Percentiles rank a stretch among this genome's conserved stretches.
Evolutionary conservation across 2,113 vertebrate genomes (phyloP).

Genomic region (Galeopterus variegatus): DNA sequence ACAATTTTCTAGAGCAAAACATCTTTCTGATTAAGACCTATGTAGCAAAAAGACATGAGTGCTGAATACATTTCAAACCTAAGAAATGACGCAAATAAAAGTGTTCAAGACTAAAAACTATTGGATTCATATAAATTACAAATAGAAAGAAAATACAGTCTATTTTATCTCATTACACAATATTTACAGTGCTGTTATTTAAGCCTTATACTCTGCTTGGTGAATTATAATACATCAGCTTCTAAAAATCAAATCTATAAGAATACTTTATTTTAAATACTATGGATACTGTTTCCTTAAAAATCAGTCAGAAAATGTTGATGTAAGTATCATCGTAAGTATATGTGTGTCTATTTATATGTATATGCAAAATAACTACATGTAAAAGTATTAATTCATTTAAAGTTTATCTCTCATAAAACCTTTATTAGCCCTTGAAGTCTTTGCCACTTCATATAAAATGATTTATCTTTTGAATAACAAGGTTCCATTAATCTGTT

Average conservation of each 20-base stretch:
- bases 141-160: constrained; percentile 50
- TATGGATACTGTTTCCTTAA: constrained; percentile 37
- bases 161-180: constrained; percentile 67
- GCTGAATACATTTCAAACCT: constrained; percentile 77
- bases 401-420: constrained; percentile 85
- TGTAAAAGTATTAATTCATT: constrained; percentile 81
- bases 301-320: constrained; percentile 66
- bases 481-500: constrained; percentile 86
- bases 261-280: constrained; percentile 62
- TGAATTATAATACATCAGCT: constrained; percentile 59
- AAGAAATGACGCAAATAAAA: constrained; percentile 55
- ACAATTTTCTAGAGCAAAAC: constrained; percentile 81
- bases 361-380: constrained; percentile 67
- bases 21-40: constrained; percentile 79
- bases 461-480: constrained; percentile 86
- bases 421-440: constrained; percentile 85
- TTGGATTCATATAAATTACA: constrained; percentile 66
- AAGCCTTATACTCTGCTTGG: constrained; percentile 11
- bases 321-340: constrained; percentile 49
- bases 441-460: constrained; percentile 84
- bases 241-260: constrained; percentile 70
- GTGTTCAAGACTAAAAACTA: constrained; percentile 71
- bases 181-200: constrained; percentile 20
- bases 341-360: constrained; percentile 54
- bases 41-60: constrained; percentile 62